phyloP scores from a whole-genome alignment of 2,888 invertebrate genomes.

The Teleogryllus oceanicus region DNA sequence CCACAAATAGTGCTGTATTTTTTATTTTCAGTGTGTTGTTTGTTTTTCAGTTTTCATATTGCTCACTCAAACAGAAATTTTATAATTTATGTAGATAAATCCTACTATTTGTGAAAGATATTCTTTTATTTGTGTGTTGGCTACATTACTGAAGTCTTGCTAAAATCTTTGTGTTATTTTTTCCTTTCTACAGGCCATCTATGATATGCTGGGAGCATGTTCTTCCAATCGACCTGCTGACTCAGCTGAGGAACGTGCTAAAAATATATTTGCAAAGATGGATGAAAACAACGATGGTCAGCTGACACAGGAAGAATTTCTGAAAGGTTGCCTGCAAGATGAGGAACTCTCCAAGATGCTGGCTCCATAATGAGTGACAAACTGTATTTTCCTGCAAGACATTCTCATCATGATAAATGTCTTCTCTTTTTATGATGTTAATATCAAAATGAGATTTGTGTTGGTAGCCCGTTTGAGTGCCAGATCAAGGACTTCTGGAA shows the following conservation, averaged over 20 bases:
- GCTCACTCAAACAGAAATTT: no score
- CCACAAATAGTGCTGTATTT: no score
- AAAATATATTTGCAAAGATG: conserved; percentile 99
- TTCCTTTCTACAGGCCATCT: conserved; percentile 79
- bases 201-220: conserved; percentile 98
- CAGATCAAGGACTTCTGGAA: conserved; percentile 19
- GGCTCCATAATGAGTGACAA: conserved; percentile 68
- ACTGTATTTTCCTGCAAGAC: conserved; percentile 23
- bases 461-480: conserved; percentile 26
- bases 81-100: no score
- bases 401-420: conserved; percentile 28
- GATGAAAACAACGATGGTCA: conserved; percentile 99
- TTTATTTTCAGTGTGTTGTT: no score
- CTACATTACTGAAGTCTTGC: no score
- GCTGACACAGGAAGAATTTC: conserved; percentile 95
- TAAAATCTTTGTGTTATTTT: no score
- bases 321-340: conserved; percentile 95
- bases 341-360: conserved; percentile 93
- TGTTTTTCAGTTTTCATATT: no score
- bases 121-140: no score
- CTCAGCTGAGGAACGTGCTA: conserved; percentile 95
- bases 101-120: no score
- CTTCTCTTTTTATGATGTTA: conserved; percentile 32
- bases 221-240: conserved; percentile 92
- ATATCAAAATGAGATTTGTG: conserved; percentile 29